Conservation (phyloP, 2,113 vertebrate species). For the Paedocypris sp. region DNA sequence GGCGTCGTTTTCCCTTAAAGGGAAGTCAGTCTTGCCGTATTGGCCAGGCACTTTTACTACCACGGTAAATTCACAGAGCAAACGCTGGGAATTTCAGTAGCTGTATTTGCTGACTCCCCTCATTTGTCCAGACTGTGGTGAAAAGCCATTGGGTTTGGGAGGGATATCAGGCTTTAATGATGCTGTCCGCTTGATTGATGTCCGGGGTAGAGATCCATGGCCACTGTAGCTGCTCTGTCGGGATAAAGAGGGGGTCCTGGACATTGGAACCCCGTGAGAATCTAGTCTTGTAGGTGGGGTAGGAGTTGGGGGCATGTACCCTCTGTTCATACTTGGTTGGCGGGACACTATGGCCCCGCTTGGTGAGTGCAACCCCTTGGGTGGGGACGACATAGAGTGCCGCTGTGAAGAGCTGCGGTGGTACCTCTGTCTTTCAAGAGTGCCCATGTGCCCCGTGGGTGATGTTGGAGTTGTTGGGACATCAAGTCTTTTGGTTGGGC, state of each 20-base stretch:
- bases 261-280: slow-evolving; percentile 78
- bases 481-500: slow-evolving; percentile 92
- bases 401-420: slow-evolving; percentile 90
- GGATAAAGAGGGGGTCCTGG: slow-evolving; percentile 81
- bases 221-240: slow-evolving; percentile 91
- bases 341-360: slow-evolving; percentile 86
- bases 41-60: slow-evolving; percentile 39
- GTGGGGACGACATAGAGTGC: slow-evolving; percentile 87
- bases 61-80: slow-evolving; percentile 50
- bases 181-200: slow-evolving; percentile 87
- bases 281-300: slow-evolving; percentile 83
- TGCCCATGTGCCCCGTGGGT: slow-evolving; percentile 75
- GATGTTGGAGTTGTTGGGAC: slow-evolving; percentile 81
- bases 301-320: slow-evolving; percentile 74
- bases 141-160: slow-evolving; percentile 87
- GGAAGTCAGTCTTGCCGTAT: slow-evolving; percentile 7
- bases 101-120: slow-evolving; percentile 94
- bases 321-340: slow-evolving; percentile 87
- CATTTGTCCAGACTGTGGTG: slow-evolving; percentile 83
- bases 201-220: slow-evolving; percentile 87
- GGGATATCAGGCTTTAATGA: slow-evolving; percentile 96
- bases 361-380: slow-evolving; percentile 82
- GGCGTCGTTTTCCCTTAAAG: slow-evolving; percentile 50
- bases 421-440: slow-evolving; percentile 84
- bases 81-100: slow-evolving; percentile 63